Evolutionary conservation across 2,113 vertebrate species (phyloP), one percentile per base, ranked within the genome.

Genomic region (Numenius arquata): DNA sequence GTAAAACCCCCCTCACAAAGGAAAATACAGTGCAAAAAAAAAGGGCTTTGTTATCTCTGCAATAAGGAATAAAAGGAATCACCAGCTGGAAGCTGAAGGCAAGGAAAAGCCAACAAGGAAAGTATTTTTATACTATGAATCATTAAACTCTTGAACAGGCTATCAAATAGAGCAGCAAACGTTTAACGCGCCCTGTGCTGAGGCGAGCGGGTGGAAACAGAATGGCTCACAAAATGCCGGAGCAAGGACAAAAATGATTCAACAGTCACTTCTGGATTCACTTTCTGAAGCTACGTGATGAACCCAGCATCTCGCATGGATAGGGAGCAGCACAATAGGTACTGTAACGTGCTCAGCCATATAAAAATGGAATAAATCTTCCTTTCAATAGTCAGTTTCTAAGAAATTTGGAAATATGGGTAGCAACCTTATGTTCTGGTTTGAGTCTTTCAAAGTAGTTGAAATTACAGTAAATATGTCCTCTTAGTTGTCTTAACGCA

Each of bases 101-200:
- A 93, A 93, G 48, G 38, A 92, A 95, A 41, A 94, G 62, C 91
- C 66, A 78, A 82, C 36, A 78, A 75, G 84, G 47, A n/a, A 91
- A 85, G 62, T 55, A 89, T 93, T 96, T 95, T 91, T 82, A 72
- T 27, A 36, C 81, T 70, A 82, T 38, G 66, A 95, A 91, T 94
- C 91, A 89, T 89, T 95, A 79, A 78, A 79, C 53, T 85, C 89
- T 61, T 3, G 1, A 91, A 56, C 40, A 88, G n/a, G 48, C 56
- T 82, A 81, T 43, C 73, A 78, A 91, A 80, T 9, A 95, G 62
- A 95, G 93, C 70, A 92, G 87, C 45, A 81, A 91, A 82, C 0
- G 0, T 85, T 61, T 63, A 29, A 89, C 0, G 1, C 1, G 17
- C 22, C 32, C 77, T 6, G 29, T 12, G 66, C 87, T 1, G 9